phyloP scores from a whole-genome alignment of 2,797 vertebrate genomes.

The Pyrocephalus nanus region DNA sequence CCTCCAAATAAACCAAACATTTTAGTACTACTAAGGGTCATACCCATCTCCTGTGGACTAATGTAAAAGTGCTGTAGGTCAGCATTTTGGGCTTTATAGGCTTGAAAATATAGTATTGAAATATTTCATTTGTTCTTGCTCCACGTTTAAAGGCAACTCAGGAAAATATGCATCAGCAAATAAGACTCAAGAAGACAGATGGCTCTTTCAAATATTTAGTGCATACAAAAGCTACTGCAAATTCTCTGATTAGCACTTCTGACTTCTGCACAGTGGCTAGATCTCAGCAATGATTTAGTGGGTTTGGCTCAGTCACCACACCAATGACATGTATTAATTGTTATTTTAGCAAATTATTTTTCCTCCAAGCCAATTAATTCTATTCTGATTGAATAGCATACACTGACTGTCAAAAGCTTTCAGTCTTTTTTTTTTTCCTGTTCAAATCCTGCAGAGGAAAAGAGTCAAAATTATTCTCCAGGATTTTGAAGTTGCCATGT shows the following conservation, averaged over 20 bases:
- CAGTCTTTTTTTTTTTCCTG: not conserved
- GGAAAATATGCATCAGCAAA: not conserved
- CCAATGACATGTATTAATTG: constrained; percentile 39
- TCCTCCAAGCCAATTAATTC: constrained; percentile 45
- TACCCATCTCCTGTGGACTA: not conserved
- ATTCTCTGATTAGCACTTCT: constrained; percentile 3
- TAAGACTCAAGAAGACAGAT: not conserved
- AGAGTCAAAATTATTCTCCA: not conserved
- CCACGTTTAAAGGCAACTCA: not conserved
- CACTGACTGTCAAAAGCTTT: constrained; percentile 1
- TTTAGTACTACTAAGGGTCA: not conserved
- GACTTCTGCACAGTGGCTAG: not conserved
- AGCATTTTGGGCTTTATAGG: not conserved
- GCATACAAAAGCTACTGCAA: not conserved
- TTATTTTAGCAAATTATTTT: constrained; percentile 74
- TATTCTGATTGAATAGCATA: not conserved
- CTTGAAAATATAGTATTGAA: not conserved
- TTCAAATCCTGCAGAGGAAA: not conserved
- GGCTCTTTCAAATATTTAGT: not conserved
- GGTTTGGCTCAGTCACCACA: not conserved
- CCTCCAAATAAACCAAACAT: not conserved
- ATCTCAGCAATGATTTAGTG: constrained; percentile 27
- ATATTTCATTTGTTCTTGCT: not conserved
- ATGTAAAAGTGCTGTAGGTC: not conserved
- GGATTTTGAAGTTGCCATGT: not conserved